Conservation (phyloP, 1,140 invertebrate genomes). For the Plutomurus gul region DNA sequence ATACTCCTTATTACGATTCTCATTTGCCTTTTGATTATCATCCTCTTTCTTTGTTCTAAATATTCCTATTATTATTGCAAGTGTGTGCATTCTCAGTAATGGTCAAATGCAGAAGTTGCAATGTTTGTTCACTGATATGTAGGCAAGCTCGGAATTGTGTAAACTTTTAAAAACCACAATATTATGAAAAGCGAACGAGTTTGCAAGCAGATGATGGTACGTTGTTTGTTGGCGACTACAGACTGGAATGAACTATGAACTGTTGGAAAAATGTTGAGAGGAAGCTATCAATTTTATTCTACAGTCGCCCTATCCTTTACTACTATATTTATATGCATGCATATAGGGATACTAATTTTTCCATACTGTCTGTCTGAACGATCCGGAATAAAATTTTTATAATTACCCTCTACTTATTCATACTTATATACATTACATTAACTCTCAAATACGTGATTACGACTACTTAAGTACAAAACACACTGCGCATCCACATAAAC, state of each 20-base stretch:
- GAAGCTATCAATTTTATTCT: constrained; percentile 28
- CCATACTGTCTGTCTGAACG: not conserved
- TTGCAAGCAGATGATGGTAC: not conserved
- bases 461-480: not conserved
- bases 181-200: not conserved
- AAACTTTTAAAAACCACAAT: too few relatives aligned
- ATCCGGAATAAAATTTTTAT: constrained; percentile 25
- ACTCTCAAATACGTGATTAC: constrained; percentile 3
- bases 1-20: too few relatives aligned
- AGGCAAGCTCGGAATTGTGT: too few relatives aligned
- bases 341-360: constrained; percentile 4
- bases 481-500: not conserved
- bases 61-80: too few relatives aligned
- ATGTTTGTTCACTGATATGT: too few relatives aligned
- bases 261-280: constrained; percentile 14
- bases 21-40: too few relatives aligned
- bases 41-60: too few relatives aligned
- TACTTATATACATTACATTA: not conserved
- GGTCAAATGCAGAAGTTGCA: too few relatives aligned
- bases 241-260: too few relatives aligned
- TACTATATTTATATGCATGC: too few relatives aligned
- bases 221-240: not conserved
- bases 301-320: too few relatives aligned
- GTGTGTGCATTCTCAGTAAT: too few relatives aligned
- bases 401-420: not conserved